Evolutionary conservation across 2,113 vertebrate species (phyloP).

Genomic region (Gopherus flavomarginatus): DNA sequence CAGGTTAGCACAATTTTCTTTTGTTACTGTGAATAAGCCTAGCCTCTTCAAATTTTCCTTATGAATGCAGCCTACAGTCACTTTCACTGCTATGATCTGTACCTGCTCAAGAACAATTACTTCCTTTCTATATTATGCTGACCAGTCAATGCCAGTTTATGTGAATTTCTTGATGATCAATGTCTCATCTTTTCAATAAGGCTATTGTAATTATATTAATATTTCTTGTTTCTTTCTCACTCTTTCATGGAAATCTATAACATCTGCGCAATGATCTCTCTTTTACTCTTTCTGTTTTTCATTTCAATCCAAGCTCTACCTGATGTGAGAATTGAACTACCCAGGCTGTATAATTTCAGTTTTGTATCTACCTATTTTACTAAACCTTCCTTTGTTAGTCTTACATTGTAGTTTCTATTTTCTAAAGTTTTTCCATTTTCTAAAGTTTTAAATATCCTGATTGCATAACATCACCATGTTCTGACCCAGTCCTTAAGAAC

Average conservation of each 20-base stretch:
- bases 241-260: slow-evolving; percentile 40
- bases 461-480: neutral
- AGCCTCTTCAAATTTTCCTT: slow-evolving; percentile 65
- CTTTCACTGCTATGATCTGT: slow-evolving; percentile 42
- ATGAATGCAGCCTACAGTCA: slow-evolving; percentile 43
- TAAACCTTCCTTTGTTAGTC: neutral
- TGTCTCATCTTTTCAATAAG: slow-evolving; percentile 68
- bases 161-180: slow-evolving; percentile 68
- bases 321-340: slow-evolving; percentile 17
- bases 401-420: neutral
- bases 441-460: slow-evolving; percentile 10
- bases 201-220: slow-evolving; percentile 69
- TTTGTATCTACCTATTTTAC: slow-evolving; percentile 19
- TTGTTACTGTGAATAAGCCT: slow-evolving; percentile 69
- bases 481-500: neutral
- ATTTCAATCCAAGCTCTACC: slow-evolving; percentile 37
- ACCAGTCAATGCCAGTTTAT: slow-evolving; percentile 55
- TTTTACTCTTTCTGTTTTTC: slow-evolving; percentile 39
- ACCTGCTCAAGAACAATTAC: slow-evolving; percentile 63
- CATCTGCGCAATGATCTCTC: slow-evolving; percentile 42
- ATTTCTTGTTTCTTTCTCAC: slow-evolving; percentile 65
- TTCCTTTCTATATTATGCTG: slow-evolving; percentile 37
- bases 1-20: slow-evolving; percentile 80
- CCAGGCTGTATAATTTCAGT: neutral
- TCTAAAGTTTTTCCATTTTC: neutral